Conservation (phyloP, 2,888 invertebrate genomes). For the Stomorhina lunata region DNA sequence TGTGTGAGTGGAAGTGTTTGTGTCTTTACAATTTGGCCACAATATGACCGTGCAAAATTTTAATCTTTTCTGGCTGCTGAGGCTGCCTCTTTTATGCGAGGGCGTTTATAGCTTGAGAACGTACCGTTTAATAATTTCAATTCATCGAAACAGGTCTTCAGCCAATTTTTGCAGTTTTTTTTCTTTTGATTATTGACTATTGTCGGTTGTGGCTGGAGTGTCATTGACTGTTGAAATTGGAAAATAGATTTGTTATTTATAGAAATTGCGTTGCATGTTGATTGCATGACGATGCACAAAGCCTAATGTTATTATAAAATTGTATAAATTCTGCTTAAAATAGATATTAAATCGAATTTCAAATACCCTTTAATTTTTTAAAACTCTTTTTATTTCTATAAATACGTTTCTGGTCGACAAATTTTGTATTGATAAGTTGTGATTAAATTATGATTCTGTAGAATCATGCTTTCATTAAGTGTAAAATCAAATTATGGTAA, state of each 20-base stretch:
- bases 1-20: not conserved
- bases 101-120: slow-evolving; percentile 55
- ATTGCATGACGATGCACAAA: slow-evolving; percentile 39
- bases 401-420: no score
- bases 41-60: slow-evolving; percentile 49
- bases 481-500: no score
- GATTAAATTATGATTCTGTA: no score
- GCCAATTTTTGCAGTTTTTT: slow-evolving; percentile 33
- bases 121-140: slow-evolving; percentile 59
- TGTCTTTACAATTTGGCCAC: not conserved
- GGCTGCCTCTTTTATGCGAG: slow-evolving; percentile 54
- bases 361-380: not conserved
- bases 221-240: slow-evolving; percentile 64
- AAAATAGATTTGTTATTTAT: slow-evolving; percentile 67
- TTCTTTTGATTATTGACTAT: slow-evolving; percentile 28
- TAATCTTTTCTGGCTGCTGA: slow-evolving; percentile 47
- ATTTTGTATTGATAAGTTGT: no score
- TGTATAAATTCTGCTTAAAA: not conserved
- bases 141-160: slow-evolving; percentile 54
- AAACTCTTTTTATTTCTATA: no score
- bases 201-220: slow-evolving; percentile 41
- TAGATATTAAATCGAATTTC: not conserved
- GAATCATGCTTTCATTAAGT: no score
- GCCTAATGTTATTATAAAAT: slow-evolving; percentile 26
- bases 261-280: slow-evolving; percentile 63